Base-by-base conservation (phyloP, 92 coral and sea anemone species). In the Phymanthus crucifer region DNA sequence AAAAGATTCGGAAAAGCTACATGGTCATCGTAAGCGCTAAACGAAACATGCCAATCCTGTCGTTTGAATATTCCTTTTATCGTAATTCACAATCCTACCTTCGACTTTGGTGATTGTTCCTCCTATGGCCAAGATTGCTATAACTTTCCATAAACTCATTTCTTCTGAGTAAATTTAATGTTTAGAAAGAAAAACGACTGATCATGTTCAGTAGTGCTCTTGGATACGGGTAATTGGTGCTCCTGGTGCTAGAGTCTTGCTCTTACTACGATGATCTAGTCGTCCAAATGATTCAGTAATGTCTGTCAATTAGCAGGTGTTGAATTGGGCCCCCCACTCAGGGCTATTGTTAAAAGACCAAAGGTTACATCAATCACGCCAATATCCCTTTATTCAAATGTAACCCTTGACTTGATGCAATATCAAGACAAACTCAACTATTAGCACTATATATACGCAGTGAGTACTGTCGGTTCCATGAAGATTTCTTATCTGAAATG, bases 291-390 rank as follows among this genome's bases (percentile, higher is more conserved):
- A 61, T 29, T 61, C 68, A 27, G 33, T 29, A 27, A 61, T 61
- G 34, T 27, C 32, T 61, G 13, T 61, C 68, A 74, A 58, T 32
- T 31, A 64, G 57, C 72, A 77, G 50, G 81, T 77, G 81, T 23
- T 36, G 56, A 21, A 77, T 34, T 13, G 40, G 58, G 34, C 72
- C 81, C 81, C 81, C 81, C 46, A 33, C 72, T 64, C 66, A 61
- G 81, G 21, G 26, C 36, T 34, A 77, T 77, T 64, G 34, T 61
- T 54, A 27, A 4, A 12, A 7, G 35, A 17, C 29, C 33, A 61
- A 29, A 61, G 68, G 68, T 61, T 13, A 61, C 68, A 29, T 61
- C 68, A 61, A 61, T 61, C 68, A 61, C 32, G 29, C 32, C 32
- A 61, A 61, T 61, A 29, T 61, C 23, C 10, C 68, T 8, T 61